Evolutionary conservation across 35 echinoderm and acorn worm species (phyloP).

Genomic region (Anneissia japonica): DNA sequence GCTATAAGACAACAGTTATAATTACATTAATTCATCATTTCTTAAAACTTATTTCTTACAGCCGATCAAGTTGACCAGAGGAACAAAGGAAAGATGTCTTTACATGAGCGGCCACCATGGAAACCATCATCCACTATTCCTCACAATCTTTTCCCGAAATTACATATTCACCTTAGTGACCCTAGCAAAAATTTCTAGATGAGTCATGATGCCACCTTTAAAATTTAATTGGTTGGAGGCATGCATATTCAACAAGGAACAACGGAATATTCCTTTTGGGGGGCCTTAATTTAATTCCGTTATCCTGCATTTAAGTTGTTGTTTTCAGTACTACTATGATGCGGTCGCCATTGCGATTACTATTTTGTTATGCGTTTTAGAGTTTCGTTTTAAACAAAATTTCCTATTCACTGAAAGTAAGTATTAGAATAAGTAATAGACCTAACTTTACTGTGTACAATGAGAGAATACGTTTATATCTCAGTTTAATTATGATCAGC

Average conservation of each 20-base stretch:
- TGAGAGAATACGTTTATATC: no score
- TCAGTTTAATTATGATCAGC: no score
- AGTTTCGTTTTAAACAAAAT: no score
- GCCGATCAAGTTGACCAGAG: conserved; percentile 79
- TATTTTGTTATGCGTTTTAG: no score
- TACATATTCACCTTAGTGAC: conserved; percentile 81
- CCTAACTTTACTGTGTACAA: no score
- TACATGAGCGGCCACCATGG: conserved; percentile 92
- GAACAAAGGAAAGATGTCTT: conserved; percentile 81
- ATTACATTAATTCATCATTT: not conserved
- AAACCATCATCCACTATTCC: conserved; percentile 83
- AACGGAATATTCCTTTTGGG: no score
- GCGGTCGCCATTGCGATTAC: no score
- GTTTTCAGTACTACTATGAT: no score
- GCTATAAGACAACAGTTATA: not conserved
- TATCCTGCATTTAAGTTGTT: no score
- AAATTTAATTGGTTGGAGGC: not conserved
- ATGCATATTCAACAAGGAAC: not conserved
- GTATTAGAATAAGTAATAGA: no score
- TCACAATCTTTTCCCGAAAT: conserved; percentile 86
- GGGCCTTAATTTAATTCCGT: no score
- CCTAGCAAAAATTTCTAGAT: conserved; percentile 47
- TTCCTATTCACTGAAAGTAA: no score
- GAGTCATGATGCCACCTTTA: not conserved
- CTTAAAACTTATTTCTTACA: conserved; percentile 36